Evolutionary conservation across 2,888 invertebrate species (phyloP).

Genomic region (Cephus runcator): DNA sequence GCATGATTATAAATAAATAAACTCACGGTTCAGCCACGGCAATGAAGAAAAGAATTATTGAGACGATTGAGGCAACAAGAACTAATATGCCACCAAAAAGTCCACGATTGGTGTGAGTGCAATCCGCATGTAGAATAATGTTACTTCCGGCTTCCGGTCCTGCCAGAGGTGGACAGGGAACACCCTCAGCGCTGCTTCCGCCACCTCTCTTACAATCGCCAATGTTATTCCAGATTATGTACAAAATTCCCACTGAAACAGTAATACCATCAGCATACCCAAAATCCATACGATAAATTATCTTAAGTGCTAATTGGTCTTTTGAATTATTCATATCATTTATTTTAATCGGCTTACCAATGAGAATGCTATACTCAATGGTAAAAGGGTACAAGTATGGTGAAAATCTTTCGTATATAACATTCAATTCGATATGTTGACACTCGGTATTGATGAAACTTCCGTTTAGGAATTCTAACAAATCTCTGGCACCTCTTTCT

Average conservation of each 20-base stretch:
- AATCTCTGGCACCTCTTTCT: constrained; percentile 51
- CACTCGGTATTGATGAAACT: constrained; percentile 40
- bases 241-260: constrained; percentile 75
- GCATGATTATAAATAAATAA: not conserved
- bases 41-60: constrained; percentile 72
- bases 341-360: constrained; percentile 67
- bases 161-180: constrained; percentile 18
- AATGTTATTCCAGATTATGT: constrained; percentile 80
- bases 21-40: constrained; percentile 68
- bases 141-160: constrained; percentile 58
- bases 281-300: not conserved
- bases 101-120: constrained; percentile 81
- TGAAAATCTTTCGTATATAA: constrained; percentile 72
- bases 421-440: constrained; percentile 50
- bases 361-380: constrained; percentile 82
- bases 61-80: constrained; percentile 68
- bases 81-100: constrained; percentile 77
- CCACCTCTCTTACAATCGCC: constrained; percentile 69
- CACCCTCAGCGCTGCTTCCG: constrained; percentile 12
- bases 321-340: constrained; percentile 3
- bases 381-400: constrained; percentile 85
- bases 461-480: constrained; percentile 61
- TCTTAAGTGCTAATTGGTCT: not conserved
- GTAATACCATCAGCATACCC: not conserved
- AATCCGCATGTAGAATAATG: constrained; percentile 77